A percentile compares a stretch with the other conserved stretches of the same genome.
Conservation (phyloP, 2,797 vertebrate species). For the Platalea minor region DNA sequence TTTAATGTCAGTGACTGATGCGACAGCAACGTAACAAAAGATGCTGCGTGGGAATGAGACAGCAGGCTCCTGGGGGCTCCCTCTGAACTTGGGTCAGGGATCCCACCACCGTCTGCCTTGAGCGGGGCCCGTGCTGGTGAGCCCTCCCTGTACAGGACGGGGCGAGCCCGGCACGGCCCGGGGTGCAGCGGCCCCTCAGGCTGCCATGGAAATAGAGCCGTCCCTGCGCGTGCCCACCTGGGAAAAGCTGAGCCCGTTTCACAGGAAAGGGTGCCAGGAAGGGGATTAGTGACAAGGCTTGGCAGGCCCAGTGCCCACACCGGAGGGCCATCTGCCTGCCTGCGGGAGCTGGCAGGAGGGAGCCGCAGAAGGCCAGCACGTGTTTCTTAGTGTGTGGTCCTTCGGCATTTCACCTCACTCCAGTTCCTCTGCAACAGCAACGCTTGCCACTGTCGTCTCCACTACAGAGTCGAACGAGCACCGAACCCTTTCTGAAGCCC, state of each 20-base stretch:
- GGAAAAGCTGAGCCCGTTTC: neutral
- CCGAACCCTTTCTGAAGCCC: neutral
- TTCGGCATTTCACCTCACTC: neutral
- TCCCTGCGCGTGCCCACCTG: neutral
- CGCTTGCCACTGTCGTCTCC: accelerated
- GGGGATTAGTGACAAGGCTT: neutral
- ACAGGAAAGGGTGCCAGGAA: neutral
- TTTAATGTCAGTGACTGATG: slow-evolving; percentile 54
- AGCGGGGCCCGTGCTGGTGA: accelerated
- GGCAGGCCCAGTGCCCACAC: accelerated
- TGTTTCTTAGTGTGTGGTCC: accelerated
- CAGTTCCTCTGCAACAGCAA: neutral
- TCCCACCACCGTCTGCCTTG: accelerated
- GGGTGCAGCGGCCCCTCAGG: neutral
- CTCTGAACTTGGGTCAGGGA: neutral
- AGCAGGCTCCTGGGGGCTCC: neutral
- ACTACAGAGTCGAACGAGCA: neutral
- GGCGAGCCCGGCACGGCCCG: neutral
- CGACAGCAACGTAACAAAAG: slow-evolving; percentile 11
- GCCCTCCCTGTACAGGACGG: neutral
- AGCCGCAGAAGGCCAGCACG: neutral
- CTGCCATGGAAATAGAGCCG: neutral
- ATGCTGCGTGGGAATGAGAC: slow-evolving; percentile 57
- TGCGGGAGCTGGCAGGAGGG: neutral
- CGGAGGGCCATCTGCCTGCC: neutral